Conservation (phyloP, 2,888 invertebrate genomes). For the Eudasyphora cyanicolor region DNA sequence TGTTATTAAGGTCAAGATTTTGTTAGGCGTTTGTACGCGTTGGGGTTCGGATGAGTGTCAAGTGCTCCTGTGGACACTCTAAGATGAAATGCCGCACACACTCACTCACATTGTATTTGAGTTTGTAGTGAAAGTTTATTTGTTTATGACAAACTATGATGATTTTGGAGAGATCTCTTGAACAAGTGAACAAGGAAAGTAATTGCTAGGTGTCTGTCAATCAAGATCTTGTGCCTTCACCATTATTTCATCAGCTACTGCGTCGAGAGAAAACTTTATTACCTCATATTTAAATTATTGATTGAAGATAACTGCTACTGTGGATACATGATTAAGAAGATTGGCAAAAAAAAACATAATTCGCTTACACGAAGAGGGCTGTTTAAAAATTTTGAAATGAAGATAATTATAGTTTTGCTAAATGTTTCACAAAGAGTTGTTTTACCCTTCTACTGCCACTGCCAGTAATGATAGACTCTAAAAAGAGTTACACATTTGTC, state of each 20-base stretch:
- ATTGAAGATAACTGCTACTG: too few species aligned
- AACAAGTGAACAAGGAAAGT: not conserved
- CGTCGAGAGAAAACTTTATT: not conserved
- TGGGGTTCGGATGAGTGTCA: conserved; percentile 1
- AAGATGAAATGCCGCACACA: not conserved
- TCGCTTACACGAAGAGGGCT: too few species aligned
- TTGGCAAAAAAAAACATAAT: too few species aligned
- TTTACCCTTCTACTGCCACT: not conserved
- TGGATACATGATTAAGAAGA: not conserved
- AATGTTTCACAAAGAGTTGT: not conserved
- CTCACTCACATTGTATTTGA: too few species aligned
- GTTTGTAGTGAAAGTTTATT: conserved; percentile 28
- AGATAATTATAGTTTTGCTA: not conserved
- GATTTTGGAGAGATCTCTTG: not conserved
- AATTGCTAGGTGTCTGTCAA: not conserved
- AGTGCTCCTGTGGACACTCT: not conserved
- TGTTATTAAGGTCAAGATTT: conserved; percentile 52
- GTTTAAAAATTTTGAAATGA: not conserved
- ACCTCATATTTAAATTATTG: too few species aligned
- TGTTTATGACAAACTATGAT: conserved; percentile 2
- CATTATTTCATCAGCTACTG: not conserved
- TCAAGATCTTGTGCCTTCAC: not conserved
- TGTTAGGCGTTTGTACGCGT: conserved; percentile 25
- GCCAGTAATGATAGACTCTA: not conserved
- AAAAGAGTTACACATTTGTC: too few species aligned